A percentile compares a stretch with the other conserved stretches of the same genome.
Conservation (phyloP, 1,140 invertebrate genomes). For the Sitobion miscanthi region DNA sequence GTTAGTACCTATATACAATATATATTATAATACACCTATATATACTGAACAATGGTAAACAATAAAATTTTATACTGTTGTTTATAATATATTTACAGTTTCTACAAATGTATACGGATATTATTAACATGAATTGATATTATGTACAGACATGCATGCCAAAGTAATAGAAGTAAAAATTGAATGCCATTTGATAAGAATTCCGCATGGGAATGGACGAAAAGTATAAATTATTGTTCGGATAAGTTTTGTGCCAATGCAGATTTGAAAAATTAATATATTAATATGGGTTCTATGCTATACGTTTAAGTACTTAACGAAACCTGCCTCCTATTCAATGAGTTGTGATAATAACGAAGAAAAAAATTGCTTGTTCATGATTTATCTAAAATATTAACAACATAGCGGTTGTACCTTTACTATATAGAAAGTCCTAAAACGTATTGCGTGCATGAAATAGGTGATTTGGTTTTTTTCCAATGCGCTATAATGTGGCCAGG, state of each 20-base stretch:
- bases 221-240: neutral
- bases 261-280: neutral
- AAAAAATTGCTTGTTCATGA: slow-evolving; percentile 5
- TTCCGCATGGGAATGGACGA: slow-evolving; percentile 6
- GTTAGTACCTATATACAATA: slow-evolving; percentile 66
- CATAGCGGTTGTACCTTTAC: neutral
- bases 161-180: slow-evolving; percentile 29
- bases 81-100: neutral
- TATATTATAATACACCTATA: neutral
- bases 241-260: neutral
- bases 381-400: neutral
- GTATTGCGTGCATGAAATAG: slow-evolving; percentile 30
- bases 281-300: neutral
- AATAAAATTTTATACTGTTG: neutral
- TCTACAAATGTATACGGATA: neutral
- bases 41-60: neutral
- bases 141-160: slow-evolving; percentile 12
- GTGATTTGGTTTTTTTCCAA: neutral
- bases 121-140: neutral
- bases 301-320: neutral
- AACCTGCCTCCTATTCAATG: neutral
- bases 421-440: slow-evolving; percentile 25
- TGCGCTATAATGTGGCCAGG: neutral
- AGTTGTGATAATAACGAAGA: neutral
- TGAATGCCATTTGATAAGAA: neutral